Conservation (phyloP, 2,888 invertebrate genomes). For the Mechanitis messenoides region DNA sequence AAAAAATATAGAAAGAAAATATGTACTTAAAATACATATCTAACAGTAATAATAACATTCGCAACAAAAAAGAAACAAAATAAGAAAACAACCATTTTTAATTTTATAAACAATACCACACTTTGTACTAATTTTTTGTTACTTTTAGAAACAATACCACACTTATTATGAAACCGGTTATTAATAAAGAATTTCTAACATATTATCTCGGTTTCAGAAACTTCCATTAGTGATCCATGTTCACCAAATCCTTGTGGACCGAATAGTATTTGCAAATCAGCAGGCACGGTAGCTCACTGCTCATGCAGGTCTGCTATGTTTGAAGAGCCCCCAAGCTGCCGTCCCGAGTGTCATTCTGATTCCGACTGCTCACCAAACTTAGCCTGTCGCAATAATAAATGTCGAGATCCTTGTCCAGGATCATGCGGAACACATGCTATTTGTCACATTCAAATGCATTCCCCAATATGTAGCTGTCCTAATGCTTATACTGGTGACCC, state of each 20-base stretch:
- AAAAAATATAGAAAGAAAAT: too few relatives aligned
- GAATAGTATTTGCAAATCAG: slow-evolving; percentile 81
- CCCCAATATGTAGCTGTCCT: slow-evolving; percentile 86
- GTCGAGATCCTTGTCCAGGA: slow-evolving; percentile 84
- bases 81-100: too few relatives aligned
- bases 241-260: slow-evolving; percentile 83
- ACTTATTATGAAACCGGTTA: too few relatives aligned
- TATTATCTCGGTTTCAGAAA: slow-evolving; percentile 36
- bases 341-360: slow-evolving; percentile 85
- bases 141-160: too few relatives aligned
- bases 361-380: slow-evolving; percentile 79
- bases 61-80: too few relatives aligned
- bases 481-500: slow-evolving; percentile 84
- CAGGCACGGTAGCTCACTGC: slow-evolving; percentile 81
- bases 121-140: too few relatives aligned
- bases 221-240: slow-evolving; percentile 73
- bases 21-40: too few relatives aligned
- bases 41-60: too few relatives aligned
- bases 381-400: slow-evolving; percentile 81
- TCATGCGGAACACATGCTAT: slow-evolving; percentile 85
- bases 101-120: too few relatives aligned
- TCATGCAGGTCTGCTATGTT: slow-evolving; percentile 81
- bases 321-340: slow-evolving; percentile 85
- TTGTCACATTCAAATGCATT: slow-evolving; percentile 84
- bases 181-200: background rate